These are phyloP conservation scores for Seriola aureovittata DNA, from an alignment of 2,113 vertebrate species.

Conservation along the genomic window DNA sequence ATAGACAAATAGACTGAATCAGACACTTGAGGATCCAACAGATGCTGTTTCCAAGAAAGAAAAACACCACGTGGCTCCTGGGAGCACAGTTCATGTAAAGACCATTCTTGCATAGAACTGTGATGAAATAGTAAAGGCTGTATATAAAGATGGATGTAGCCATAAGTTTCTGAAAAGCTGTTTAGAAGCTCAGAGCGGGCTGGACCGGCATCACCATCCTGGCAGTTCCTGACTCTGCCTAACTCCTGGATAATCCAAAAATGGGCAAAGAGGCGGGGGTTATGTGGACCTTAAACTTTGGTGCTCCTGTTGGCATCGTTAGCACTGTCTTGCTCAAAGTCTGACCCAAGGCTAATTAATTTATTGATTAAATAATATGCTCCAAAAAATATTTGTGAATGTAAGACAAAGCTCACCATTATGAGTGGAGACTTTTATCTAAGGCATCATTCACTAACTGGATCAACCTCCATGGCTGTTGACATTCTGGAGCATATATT, in stretches of 20 bases:
- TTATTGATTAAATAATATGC: too few species aligned
- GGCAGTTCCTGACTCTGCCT: too few species aligned
- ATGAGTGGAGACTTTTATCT: not conserved
- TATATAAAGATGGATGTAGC: not conserved
- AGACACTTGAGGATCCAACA: slow-evolving; percentile 2
- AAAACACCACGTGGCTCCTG: not conserved
- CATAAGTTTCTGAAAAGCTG: too few species aligned
- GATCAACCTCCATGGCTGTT: not conserved
- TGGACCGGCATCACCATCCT: too few species aligned
- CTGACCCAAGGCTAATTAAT: too few species aligned
- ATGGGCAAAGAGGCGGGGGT: too few species aligned
- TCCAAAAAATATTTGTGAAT: not conserved
- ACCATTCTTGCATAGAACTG: not conserved
- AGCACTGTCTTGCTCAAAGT: too few species aligned
- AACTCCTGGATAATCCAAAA: too few species aligned
- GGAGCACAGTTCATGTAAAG: not conserved
- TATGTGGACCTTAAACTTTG: too few species aligned
- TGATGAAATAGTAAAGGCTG: not conserved
- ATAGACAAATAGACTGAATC: not conserved
- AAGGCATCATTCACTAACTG: not conserved
- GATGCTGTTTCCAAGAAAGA: slow-evolving; percentile 2
- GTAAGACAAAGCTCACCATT: not conserved
- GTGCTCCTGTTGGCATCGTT: too few species aligned
- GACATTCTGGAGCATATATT: not conserved
- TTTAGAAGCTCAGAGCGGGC: too few species aligned